Percentiles rank a stretch among this genome's conserved stretches.
Evolutionary conservation across 2,113 vertebrate genomes (phyloP).

Genomic region (Haliaeetus leucogaster): DNA sequence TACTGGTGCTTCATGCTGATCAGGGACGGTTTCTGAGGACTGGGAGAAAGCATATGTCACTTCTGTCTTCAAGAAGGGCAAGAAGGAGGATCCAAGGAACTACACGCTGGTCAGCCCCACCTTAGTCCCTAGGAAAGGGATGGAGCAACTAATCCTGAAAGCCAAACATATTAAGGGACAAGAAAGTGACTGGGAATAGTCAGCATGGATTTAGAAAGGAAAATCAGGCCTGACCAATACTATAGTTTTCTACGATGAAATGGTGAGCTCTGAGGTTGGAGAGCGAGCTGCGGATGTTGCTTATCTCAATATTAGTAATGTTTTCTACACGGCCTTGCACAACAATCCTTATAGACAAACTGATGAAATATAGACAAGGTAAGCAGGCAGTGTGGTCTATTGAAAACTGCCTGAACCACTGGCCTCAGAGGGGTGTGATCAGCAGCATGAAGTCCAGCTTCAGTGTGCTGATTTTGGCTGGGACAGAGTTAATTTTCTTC

Average conservation of each 20-base stretch:
- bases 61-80: neutral
- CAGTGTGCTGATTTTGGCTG: no score
- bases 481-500: no score
- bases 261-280: neutral
- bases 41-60: neutral
- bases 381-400: rapidly evolving
- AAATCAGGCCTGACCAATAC: neutral
- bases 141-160: neutral
- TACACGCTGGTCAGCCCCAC: neutral
- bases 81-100: neutral
- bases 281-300: no score
- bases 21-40: neutral
- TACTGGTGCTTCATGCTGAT: neutral
- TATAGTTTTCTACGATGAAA: neutral
- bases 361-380: neutral
- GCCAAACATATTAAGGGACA: neutral
- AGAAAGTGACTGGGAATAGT: neutral
- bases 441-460: neutral
- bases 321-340: neutral
- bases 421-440: neutral
- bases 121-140: neutral
- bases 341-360: neutral
- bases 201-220: neutral
- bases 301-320: neutral
- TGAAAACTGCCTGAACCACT: neutral